These are phyloP conservation scores for Hypolimnas misippus DNA, from an alignment of 2,888 invertebrate species.

Conservation along the genomic window DNA sequence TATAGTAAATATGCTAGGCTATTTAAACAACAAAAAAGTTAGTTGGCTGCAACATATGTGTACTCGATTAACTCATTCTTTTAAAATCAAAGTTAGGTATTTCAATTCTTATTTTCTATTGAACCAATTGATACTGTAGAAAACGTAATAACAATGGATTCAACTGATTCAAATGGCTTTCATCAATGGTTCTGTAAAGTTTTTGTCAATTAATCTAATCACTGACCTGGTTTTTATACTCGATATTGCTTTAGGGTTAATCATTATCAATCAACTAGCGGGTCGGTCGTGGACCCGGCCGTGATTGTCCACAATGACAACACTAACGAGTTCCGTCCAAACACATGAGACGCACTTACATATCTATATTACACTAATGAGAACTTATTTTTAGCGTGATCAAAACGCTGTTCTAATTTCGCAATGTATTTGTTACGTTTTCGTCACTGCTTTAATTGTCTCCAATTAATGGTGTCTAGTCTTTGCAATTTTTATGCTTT, in stretches of 20 bases:
- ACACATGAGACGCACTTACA: slow-evolving; percentile 27
- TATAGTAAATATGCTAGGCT: no score
- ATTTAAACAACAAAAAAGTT: no score
- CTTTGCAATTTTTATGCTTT: slow-evolving; percentile 12
- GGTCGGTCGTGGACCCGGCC: slow-evolving; percentile 44
- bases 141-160: background rate
- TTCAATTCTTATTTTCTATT: background rate
- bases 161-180: slow-evolving; percentile 8
- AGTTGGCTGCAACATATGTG: no score
- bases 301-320: slow-evolving; percentile 34
- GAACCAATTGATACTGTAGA: background rate
- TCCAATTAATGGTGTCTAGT: slow-evolving; percentile 24
- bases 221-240: slow-evolving; percentile 39
- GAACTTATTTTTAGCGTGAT: slow-evolving; percentile 31
- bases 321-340: slow-evolving; percentile 20
- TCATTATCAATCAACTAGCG: slow-evolving; percentile 41
- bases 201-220: slow-evolving; percentile 11
- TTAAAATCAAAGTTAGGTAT: no score
- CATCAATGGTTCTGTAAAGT: background rate
- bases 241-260: slow-evolving; percentile 38
- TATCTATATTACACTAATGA: slow-evolving; percentile 24
- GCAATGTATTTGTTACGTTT: slow-evolving; percentile 33
- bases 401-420: slow-evolving; percentile 35
- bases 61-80: no score
- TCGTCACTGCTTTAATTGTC: slow-evolving; percentile 34